Conservation (phyloP, 1,140 invertebrate species). For the Cydia pomonella region DNA sequence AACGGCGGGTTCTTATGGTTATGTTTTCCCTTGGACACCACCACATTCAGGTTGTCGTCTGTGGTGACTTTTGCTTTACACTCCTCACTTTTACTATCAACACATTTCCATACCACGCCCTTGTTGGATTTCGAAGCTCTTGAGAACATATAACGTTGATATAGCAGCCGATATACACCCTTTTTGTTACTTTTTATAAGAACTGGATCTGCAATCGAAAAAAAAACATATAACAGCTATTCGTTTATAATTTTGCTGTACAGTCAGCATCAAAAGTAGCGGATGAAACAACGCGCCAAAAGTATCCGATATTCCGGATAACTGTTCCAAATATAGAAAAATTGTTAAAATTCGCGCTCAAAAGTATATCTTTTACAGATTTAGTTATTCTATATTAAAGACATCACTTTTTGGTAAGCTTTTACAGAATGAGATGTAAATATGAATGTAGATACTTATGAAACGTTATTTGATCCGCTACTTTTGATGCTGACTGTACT, state of each 20-base stretch:
- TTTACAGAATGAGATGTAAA: no score
- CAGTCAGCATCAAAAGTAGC: no score
- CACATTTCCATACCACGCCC: conserved; percentile 68
- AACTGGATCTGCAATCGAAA: conserved; percentile 59
- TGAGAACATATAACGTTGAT: conserved; percentile 54
- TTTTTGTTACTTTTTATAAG: conserved; percentile 62
- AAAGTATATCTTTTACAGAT: no score
- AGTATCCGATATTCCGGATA: no score
- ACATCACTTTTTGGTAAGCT: no score
- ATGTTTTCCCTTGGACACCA: conserved; percentile 54
- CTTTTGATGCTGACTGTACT: no score
- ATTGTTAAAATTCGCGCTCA: no score
- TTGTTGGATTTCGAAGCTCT: conserved; percentile 65
- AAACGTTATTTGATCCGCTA: no score
- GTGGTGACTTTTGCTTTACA: conserved; percentile 62
- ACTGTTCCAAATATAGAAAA: no score
- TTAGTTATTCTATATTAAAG: no score
- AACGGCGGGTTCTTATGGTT: conserved; percentile 48
- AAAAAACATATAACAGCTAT: neutral
- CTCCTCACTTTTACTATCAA: conserved; percentile 54
- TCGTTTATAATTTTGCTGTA: neutral
- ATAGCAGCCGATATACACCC: conserved; percentile 60
- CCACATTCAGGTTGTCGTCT: conserved; percentile 61
- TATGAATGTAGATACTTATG: no score
- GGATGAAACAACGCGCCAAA: no score